A percentile compares a stretch with the other conserved stretches of the same genome.
phyloP scores from a whole-genome alignment of 2,797 vertebrate genomes.

The Catharus ustulatus region DNA sequence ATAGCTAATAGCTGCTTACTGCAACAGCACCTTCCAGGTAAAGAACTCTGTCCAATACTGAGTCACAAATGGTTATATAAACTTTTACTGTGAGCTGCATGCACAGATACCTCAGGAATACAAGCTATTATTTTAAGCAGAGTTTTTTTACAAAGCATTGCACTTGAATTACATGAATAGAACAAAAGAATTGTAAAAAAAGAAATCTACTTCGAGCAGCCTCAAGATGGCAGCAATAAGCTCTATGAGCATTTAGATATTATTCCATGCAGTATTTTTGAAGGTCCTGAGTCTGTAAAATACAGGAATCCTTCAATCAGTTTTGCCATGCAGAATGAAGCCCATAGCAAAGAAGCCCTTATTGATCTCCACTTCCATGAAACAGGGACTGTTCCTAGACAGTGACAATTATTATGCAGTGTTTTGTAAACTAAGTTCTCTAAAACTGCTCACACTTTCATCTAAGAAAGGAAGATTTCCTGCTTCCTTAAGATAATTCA shows the following conservation, averaged over 20 bases:
- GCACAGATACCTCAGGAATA: background rate
- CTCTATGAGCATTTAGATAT: background rate
- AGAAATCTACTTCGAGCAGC: background rate
- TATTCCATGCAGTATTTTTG: background rate
- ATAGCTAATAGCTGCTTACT: background rate
- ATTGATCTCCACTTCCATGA: background rate
- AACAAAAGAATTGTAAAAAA: background rate
- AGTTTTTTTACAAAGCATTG: background rate
- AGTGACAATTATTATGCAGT: background rate
- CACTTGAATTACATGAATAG: background rate
- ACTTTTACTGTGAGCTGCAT: background rate
- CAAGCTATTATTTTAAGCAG: background rate
- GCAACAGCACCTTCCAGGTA: background rate
- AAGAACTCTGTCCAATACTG: background rate
- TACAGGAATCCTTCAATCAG: background rate
- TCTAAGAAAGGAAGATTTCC: background rate
- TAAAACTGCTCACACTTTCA: background rate
- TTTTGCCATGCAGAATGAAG: background rate
- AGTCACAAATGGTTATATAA: background rate
- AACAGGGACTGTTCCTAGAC: background rate
- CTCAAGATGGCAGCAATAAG: conserved; percentile 20
- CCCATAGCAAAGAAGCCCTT: background rate
- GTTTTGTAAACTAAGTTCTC: background rate
- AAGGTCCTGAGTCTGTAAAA: background rate
- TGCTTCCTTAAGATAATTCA: background rate